These are phyloP conservation scores for Hydropotes inermis DNA, from an alignment of 2,113 vertebrate species.

Conservation along the genomic window DNA sequence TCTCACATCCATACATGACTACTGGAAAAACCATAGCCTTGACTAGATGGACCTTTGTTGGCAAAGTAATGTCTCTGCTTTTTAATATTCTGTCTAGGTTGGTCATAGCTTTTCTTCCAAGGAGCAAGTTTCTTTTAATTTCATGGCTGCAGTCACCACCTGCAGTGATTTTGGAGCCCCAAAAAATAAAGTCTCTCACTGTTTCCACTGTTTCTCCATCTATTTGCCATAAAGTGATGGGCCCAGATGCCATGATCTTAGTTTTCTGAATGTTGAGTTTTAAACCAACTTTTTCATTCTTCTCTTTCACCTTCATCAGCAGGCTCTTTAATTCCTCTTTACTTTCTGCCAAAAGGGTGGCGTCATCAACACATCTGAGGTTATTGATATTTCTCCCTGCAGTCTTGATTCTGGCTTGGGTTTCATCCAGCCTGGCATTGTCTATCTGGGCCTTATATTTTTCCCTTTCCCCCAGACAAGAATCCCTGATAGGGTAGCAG, in stretches of 20 bases:
- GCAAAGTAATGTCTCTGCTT: neutral
- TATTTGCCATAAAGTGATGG: neutral
- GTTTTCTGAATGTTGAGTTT: neutral
- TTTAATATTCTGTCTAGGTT: neutral
- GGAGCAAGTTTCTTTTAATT: neutral
- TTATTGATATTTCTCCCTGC: neutral
- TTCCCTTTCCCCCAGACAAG: neutral
- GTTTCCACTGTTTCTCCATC: neutral
- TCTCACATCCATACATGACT: neutral
- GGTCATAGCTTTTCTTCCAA: neutral
- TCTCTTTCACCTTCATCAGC: neutral
- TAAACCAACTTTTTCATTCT: neutral
- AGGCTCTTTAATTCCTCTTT: neutral
- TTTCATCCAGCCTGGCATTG: neutral
- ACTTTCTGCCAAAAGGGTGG: neutral
- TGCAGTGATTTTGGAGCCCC: neutral
- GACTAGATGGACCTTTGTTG: neutral
- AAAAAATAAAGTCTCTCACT: neutral
- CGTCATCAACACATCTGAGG: neutral
- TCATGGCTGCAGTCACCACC: neutral
- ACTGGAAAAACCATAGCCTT: neutral
- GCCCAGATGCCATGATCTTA: neutral
- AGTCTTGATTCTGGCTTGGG: neutral
- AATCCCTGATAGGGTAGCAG: neutral
- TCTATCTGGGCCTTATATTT: neutral